A percentile compares a stretch with the other conserved stretches of the same genome.
phyloP scores from a whole-genome alignment of 1,140 invertebrate species.

The Episyrphus balteatus region DNA sequence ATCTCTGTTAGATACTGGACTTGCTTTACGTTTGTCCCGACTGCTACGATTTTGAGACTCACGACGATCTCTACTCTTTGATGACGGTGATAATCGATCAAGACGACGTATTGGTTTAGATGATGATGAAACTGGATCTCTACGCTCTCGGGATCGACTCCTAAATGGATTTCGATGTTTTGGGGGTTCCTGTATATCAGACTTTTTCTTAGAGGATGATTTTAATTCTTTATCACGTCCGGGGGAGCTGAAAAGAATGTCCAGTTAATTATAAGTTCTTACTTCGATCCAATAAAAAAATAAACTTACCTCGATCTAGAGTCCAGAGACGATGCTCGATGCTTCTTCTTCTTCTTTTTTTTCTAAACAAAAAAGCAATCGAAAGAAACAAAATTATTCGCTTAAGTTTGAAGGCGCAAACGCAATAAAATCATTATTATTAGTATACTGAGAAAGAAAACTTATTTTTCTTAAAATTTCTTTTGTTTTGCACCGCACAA shows the following conservation, averaged over 20 bases:
- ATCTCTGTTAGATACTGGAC: too few relatives aligned
- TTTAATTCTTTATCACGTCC: constrained; percentile 5
- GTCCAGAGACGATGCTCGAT: constrained; percentile 22
- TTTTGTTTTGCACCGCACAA: too few relatives aligned
- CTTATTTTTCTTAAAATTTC: too few relatives aligned
- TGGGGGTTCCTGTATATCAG: neutral
- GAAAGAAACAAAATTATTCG: neutral
- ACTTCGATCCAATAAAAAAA: neutral
- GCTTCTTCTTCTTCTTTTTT: constrained; percentile 34
- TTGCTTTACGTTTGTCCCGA: neutral
- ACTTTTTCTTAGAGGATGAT: constrained; percentile 9
- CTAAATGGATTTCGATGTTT: constrained; percentile 11
- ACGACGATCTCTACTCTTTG: neutral
- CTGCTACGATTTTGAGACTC: neutral
- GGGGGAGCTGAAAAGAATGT: neutral
- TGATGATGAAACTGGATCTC: neutral
- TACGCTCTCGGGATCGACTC: constrained; percentile 21
- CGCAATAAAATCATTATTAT: too few relatives aligned
- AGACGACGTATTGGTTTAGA: constrained; percentile 2
- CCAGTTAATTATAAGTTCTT: too few relatives aligned
- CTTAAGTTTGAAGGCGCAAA: too few relatives aligned
- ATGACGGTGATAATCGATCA: neutral
- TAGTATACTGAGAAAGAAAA: too few relatives aligned
- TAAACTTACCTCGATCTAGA: constrained; percentile 22
- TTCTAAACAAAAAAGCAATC: constrained; percentile 15